phyloP scores from a whole-genome alignment of 2,888 invertebrate genomes.

The Oscheius sp. region DNA sequence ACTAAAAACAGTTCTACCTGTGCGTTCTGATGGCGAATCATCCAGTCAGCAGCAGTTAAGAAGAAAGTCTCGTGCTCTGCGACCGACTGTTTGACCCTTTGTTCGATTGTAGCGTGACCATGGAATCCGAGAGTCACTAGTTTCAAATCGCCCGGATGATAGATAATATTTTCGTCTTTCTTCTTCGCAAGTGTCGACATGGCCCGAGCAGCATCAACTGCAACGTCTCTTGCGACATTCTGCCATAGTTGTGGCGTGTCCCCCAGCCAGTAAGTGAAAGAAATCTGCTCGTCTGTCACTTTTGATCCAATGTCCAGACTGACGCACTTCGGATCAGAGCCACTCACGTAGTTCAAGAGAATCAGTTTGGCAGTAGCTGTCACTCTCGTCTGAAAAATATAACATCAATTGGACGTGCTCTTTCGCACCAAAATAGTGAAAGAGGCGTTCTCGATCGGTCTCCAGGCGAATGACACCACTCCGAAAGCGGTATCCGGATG shows the following conservation, averaged over 20 bases:
- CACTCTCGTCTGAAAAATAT: constrained; percentile 39
- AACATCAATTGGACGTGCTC: neutral
- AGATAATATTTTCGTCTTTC: constrained; percentile 51
- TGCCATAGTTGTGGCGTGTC: constrained; percentile 44
- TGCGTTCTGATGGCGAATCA: constrained; percentile 85
- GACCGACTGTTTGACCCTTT: constrained; percentile 83
- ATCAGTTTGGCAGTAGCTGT: constrained; percentile 46
- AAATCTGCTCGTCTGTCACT: constrained; percentile 38
- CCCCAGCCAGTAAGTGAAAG: constrained; percentile 57
- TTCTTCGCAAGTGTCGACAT: constrained; percentile 47
- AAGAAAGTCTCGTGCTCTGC: constrained; percentile 91
- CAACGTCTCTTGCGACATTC: constrained; percentile 56
- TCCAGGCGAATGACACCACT: constrained; percentile 56
- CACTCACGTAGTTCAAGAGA: constrained; percentile 58
- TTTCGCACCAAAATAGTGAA: constrained; percentile 51
- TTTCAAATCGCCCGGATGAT: constrained; percentile 49
- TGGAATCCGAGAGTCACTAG: constrained; percentile 59
- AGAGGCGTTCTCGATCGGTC: constrained; percentile 54
- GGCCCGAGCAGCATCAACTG: constrained; percentile 63
- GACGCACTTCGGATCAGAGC: constrained; percentile 37
- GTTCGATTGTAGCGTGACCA: constrained; percentile 47
- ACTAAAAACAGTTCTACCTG: constrained; percentile 22
- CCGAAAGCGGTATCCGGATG: constrained; percentile 48
- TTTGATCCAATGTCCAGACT: constrained; percentile 16
- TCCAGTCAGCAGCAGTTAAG: constrained; percentile 91